Evolutionary conservation across 92 coral and sea anemone genomes (phyloP).

Genomic region (Metridium senile): DNA sequence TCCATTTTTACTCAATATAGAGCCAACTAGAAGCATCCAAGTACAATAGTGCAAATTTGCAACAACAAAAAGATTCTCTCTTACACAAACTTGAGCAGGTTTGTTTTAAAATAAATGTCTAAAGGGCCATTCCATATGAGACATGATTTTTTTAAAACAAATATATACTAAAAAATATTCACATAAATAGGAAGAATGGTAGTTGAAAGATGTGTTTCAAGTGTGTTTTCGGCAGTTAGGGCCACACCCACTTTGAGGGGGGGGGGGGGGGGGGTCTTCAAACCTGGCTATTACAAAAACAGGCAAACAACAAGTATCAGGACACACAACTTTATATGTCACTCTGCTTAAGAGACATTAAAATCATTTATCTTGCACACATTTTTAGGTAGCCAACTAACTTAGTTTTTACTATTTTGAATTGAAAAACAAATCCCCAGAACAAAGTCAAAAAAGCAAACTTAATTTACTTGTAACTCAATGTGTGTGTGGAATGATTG

Average conservation of each 20-base stretch:
- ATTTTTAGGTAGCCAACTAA: conserved; percentile 9
- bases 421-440: too few species aligned
- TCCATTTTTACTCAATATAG: conserved; percentile 2
- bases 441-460: too few species aligned
- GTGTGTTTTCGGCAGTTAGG: conserved; percentile 6
- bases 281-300: conserved; percentile 3
- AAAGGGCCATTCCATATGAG: conserved; percentile 3
- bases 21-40: conserved; percentile 31
- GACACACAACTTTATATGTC: conserved; percentile 15
- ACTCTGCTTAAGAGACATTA: conserved; percentile 10
- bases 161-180: not conserved
- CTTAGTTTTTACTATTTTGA: conserved; percentile 9
- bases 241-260: conserved; percentile 18
- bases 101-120: not conserved
- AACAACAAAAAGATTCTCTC: conserved; percentile 38
- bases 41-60: conserved; percentile 21
- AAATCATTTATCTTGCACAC: conserved; percentile 16
- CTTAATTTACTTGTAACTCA: too few species aligned
- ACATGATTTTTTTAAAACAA: not conserved
- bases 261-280: too few species aligned
- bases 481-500: too few species aligned
- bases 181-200: conserved; percentile 11
- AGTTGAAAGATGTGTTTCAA: conserved; percentile 8
- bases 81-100: conserved; percentile 26
- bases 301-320: conserved; percentile 8